Percentiles rank a stretch among this genome's conserved stretches.
phyloP scores from a whole-genome alignment of 2,888 invertebrate species.

The Horisme vitalbata region DNA sequence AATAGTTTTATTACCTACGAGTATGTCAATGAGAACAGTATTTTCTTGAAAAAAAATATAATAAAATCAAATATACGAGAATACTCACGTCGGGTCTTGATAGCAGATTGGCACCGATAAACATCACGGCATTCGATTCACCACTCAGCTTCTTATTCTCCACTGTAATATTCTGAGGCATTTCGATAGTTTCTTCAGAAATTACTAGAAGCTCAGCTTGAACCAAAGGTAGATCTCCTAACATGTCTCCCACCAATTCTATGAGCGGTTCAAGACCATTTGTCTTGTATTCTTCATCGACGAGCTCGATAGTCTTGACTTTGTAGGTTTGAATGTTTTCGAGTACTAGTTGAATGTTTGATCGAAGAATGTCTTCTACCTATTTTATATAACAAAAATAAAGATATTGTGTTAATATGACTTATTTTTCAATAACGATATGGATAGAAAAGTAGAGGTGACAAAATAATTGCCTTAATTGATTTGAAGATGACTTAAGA shows the following conservation, averaged over 20 bases:
- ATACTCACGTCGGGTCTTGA: constrained; percentile 69
- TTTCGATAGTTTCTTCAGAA: constrained; percentile 70
- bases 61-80: neutral
- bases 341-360: constrained; percentile 86
- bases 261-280: constrained; percentile 76
- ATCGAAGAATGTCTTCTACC: constrained; percentile 81
- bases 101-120: constrained; percentile 79
- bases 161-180: constrained; percentile 79
- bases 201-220: constrained; percentile 86
- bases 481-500: no score
- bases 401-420: neutral
- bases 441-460: no score
- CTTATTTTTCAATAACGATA: no score
- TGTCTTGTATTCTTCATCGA: constrained; percentile 75
- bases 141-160: constrained; percentile 84
- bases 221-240: constrained; percentile 87
- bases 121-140: constrained; percentile 77
- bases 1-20: no score
- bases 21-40: no score
- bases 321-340: constrained; percentile 87
- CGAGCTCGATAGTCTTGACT: constrained; percentile 83
- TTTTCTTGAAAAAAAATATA: no score
- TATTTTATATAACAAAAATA: neutral
- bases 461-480: no score
- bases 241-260: constrained; percentile 79